Conservation (phyloP, 1,140 invertebrate species). For the Nephotettix cincticeps region DNA sequence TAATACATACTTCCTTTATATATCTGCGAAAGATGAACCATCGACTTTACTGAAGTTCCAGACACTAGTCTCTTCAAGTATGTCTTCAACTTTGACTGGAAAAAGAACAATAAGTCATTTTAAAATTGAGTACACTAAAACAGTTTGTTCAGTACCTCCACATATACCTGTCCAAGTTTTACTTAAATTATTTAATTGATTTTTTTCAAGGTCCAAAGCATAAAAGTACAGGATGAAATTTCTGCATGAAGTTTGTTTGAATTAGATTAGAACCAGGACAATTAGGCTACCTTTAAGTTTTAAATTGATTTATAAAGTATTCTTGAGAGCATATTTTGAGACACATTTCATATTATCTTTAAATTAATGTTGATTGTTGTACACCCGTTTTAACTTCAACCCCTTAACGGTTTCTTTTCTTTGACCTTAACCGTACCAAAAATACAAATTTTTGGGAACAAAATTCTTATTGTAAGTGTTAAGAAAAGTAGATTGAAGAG, state of each 20-base stretch:
- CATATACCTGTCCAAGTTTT: not conserved
- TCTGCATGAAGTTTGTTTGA: not conserved
- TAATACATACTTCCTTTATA: constrained; percentile 4
- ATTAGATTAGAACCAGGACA: not conserved
- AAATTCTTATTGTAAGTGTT: too few species aligned
- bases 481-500: too few species aligned
- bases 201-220: not conserved
- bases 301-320: too few species aligned
- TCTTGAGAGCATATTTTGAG: too few species aligned
- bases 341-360: too few species aligned
- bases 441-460: too few species aligned
- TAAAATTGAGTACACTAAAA: not conserved
- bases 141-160: not conserved
- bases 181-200: not conserved
- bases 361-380: too few species aligned
- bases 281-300: not conserved
- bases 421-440: too few species aligned
- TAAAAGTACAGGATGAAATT: not conserved
- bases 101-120: not conserved
- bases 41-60: not conserved
- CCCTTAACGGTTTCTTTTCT: too few species aligned
- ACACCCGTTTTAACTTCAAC: too few species aligned
- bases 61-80: not conserved
- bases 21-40: not conserved
- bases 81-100: constrained; percentile 1